phyloP scores from a whole-genome alignment of 2,797 vertebrate species.

The Chelidonichthys spinosus region DNA sequence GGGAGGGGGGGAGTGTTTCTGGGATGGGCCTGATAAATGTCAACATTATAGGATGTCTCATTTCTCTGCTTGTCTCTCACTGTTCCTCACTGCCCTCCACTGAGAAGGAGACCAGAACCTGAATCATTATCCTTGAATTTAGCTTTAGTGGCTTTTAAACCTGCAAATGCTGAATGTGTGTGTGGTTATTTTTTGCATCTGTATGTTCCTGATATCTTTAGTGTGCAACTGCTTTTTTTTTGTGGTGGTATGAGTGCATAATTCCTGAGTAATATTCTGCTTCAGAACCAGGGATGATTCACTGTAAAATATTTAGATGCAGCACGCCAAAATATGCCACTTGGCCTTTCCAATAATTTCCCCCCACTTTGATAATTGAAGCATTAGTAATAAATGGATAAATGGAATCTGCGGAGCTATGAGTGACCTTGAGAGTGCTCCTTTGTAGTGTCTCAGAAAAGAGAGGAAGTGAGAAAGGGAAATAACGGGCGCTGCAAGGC shows the following conservation, averaged over 20 bases:
- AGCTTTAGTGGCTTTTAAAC: constrained; percentile 61
- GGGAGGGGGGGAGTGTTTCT: constrained; percentile 62
- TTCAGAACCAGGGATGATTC: constrained; percentile 69
- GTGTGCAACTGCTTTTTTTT: constrained; percentile 24
- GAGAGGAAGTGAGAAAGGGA: constrained; percentile 58
- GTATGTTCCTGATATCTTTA: constrained; percentile 30
- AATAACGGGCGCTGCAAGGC: constrained; percentile 73
- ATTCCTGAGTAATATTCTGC: constrained; percentile 38
- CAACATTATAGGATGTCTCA: constrained; percentile 76
- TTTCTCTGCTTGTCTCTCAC: constrained; percentile 63
- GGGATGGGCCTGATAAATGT: constrained; percentile 79
- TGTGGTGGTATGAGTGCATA: constrained; percentile 10
- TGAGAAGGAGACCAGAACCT: constrained; percentile 49
- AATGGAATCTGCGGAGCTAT: constrained; percentile 74
- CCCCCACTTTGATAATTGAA: constrained; percentile 81
- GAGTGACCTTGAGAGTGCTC: constrained; percentile 80
- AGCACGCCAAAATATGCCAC: constrained; percentile 59
- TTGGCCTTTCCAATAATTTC: constrained; percentile 60
- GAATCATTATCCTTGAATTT: constrained; percentile 73
- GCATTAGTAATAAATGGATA: constrained; percentile 78
- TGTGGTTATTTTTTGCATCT: constrained; percentile 24
- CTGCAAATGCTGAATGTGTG: constrained; percentile 39
- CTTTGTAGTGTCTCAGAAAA: constrained; percentile 67
- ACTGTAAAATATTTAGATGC: constrained; percentile 58
- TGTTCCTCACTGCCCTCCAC: constrained; percentile 52